These are phyloP conservation scores for Spialia ferax DNA, from an alignment of 2,888 invertebrate genomes.

Conservation along the genomic window DNA sequence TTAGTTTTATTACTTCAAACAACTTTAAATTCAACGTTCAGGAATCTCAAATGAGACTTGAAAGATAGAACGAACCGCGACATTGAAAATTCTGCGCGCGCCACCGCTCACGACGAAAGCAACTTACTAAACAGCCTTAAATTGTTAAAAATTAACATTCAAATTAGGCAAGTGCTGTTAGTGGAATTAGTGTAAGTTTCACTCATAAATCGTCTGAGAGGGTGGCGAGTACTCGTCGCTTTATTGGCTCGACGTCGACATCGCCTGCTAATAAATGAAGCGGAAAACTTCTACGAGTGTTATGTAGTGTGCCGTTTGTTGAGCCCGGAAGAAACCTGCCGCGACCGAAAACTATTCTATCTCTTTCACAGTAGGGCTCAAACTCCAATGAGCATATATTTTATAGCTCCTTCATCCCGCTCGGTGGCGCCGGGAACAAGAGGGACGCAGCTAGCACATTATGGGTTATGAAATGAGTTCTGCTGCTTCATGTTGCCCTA, in stretches of 20 bases:
- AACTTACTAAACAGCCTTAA: constrained; percentile 72
- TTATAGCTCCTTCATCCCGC: constrained; percentile 59
- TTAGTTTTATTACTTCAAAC: constrained; percentile 8
- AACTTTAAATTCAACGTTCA: constrained; percentile 15
- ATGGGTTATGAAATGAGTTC: constrained; percentile 83
- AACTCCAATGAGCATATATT: constrained; percentile 61
- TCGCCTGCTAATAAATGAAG: constrained; percentile 83
- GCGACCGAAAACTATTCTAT: constrained; percentile 66
- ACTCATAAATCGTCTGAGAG: constrained; percentile 82
- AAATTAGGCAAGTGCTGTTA: constrained; percentile 82
- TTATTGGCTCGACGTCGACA: constrained; percentile 80
- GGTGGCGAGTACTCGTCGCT: constrained; percentile 72
- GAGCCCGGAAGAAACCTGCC: constrained; percentile 65
- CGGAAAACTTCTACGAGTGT: constrained; percentile 80
- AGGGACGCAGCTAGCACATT: constrained; percentile 68
- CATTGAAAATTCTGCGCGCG: constrained; percentile 30
- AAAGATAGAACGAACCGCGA: constrained; percentile 12
- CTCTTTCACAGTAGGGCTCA: constrained; percentile 62
- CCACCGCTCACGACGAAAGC: constrained; percentile 45
- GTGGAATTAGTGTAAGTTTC: constrained; percentile 82
- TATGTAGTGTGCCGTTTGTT: constrained; percentile 71
- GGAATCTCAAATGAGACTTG: constrained; percentile 8
- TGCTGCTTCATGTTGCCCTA: constrained; percentile 75
- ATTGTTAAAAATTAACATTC: constrained; percentile 85
- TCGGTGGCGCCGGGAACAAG: constrained; percentile 55